Conservation (phyloP, 2,888 invertebrate genomes). For the Pelosia muscerda region DNA sequence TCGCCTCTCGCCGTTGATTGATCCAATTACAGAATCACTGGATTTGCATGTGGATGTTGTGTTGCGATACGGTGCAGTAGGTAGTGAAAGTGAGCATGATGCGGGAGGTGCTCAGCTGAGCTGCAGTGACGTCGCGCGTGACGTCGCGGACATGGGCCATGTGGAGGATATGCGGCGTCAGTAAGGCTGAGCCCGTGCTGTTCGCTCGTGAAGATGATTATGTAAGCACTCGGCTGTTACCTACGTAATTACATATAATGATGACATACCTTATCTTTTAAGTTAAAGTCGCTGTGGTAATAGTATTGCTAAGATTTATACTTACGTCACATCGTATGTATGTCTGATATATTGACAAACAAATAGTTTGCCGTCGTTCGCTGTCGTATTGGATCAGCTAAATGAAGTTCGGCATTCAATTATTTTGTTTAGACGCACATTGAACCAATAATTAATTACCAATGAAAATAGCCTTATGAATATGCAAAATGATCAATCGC, state of each 20-base stretch:
- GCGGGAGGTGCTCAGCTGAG: slow-evolving; percentile 75
- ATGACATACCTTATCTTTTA: slow-evolving; percentile 50
- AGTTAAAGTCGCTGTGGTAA: slow-evolving; percentile 34
- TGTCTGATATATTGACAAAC: slow-evolving; percentile 15
- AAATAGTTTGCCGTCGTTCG: slow-evolving; percentile 25
- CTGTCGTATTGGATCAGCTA: slow-evolving; percentile 20
- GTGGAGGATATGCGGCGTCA: slow-evolving; percentile 85
- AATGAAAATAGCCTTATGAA: too few relatives aligned
- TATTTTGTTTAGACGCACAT: too few relatives aligned
- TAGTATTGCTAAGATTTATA: neutral
- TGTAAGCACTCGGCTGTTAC: slow-evolving; percentile 67
- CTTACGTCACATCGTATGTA: neutral
- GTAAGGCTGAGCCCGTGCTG: slow-evolving; percentile 80
- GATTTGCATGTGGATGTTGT: slow-evolving; percentile 66
- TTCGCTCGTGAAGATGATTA: slow-evolving; percentile 78
- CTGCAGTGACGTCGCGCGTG: slow-evolving; percentile 68
- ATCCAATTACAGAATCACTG: slow-evolving; percentile 69
- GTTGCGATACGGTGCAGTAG: slow-evolving; percentile 46
- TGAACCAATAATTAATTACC: too few relatives aligned
- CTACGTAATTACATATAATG: slow-evolving; percentile 37
- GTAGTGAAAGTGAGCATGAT: slow-evolving; percentile 81
- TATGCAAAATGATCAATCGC: too few relatives aligned
- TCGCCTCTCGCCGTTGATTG: slow-evolving; percentile 66
- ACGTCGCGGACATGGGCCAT: slow-evolving; percentile 82
- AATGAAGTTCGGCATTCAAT: slow-evolving; percentile 16